phyloP scores from a whole-genome alignment of 1,140 invertebrate genomes.

The Chlorops oryzae region DNA sequence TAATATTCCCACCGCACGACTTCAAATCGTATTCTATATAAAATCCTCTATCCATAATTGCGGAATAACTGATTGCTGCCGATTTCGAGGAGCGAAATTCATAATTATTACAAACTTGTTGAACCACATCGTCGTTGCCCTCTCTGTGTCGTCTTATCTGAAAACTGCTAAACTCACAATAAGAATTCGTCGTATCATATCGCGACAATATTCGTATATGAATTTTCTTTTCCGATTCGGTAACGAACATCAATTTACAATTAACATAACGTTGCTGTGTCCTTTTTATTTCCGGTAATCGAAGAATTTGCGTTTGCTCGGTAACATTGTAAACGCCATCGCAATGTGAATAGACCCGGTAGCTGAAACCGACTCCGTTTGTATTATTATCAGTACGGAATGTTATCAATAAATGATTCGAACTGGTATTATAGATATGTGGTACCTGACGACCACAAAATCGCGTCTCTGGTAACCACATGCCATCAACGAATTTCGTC shows the following conservation, averaged over 20 bases:
- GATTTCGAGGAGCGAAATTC: slow-evolving; percentile 22
- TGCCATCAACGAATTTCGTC: slow-evolving; percentile 43
- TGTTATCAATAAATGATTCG: slow-evolving; percentile 59
- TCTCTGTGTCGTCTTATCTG: too few relatives aligned
- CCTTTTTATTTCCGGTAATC: not conserved
- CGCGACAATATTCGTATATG: slow-evolving; percentile 6
- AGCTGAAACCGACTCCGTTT: slow-evolving; percentile 66
- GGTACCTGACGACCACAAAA: slow-evolving; percentile 67
- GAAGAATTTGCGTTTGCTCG: slow-evolving; percentile 43
- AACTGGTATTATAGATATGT: slow-evolving; percentile 54
- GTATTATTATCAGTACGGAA: slow-evolving; percentile 62
- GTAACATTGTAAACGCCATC: slow-evolving; percentile 59
- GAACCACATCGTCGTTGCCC: slow-evolving; percentile 2
- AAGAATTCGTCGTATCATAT: not conserved
- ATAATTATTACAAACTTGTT: slow-evolving; percentile 17
- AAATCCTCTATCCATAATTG: slow-evolving; percentile 45
- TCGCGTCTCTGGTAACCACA: slow-evolving; percentile 55
- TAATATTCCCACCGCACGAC: slow-evolving; percentile 52
- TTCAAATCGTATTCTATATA: slow-evolving; percentile 50
- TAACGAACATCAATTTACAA: slow-evolving; percentile 19
- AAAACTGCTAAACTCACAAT: not conserved
- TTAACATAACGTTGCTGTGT: not conserved
- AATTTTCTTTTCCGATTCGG: slow-evolving; percentile 11
- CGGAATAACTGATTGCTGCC: slow-evolving; percentile 24
- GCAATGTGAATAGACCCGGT: slow-evolving; percentile 57